Conservation (phyloP, 1,140 invertebrate species). For the Drosophila dunni region DNA sequence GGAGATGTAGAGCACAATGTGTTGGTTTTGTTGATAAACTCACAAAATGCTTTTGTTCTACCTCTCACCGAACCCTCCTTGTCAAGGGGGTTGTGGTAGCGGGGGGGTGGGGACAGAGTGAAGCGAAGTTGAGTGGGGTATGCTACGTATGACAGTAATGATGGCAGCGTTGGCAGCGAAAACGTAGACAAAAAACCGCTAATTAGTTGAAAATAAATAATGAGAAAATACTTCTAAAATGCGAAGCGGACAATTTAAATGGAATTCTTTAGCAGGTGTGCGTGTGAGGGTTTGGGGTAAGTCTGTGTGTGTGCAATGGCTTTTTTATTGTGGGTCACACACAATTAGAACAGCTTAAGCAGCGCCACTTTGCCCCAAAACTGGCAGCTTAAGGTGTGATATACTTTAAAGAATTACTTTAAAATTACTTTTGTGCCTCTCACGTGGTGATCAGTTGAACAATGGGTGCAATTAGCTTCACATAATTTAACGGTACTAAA, state of each 20-base stretch:
- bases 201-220: conserved; percentile 82
- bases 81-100: neutral
- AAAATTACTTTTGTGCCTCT: too few relatives aligned
- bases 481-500: too few relatives aligned
- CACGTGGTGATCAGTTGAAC: too few relatives aligned
- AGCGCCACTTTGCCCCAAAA: too few relatives aligned
- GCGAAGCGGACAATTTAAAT: conserved; percentile 45
- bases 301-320: neutral
- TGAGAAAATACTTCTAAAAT: conserved; percentile 58
- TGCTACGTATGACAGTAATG: conserved; percentile 57
- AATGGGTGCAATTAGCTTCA: too few relatives aligned
- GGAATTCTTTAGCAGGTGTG: neutral
- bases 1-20: conserved; percentile 26
- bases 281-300: neutral
- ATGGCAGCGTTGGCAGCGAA: conserved; percentile 19
- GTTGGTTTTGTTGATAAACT: conserved; percentile 53
- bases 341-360: conserved; percentile 2
- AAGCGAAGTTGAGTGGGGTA: neutral
- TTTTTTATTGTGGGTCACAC: conserved; percentile 12
- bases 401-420: too few relatives aligned
- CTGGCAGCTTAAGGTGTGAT: too few relatives aligned
- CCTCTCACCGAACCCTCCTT: neutral
- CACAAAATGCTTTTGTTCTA: conserved; percentile 66
- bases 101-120: neutral
- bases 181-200: conserved; percentile 65